Base-by-base conservation (phyloP, 2,888 invertebrate genomes). In the Colostygia pectinataria region DNA sequence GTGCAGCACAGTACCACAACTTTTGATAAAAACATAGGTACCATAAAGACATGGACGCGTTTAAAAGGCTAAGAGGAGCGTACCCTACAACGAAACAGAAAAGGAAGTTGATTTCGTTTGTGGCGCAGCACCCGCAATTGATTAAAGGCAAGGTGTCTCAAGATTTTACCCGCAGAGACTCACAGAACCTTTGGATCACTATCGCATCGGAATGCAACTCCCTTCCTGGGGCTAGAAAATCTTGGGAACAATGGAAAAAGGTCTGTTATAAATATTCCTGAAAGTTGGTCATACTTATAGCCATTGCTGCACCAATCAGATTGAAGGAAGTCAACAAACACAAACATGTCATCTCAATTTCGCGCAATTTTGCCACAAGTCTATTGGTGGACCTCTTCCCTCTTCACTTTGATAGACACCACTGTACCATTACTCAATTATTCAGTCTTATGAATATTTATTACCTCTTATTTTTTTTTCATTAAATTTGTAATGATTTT, bases 241-340 rank as follows among this genome's bases (percentile, higher is more conserved):
- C 83, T 53, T 89, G 89, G 89, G 75, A 75, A 31, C 87, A 87
- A 57, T 89, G 88, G 89, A 74, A 78, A 67, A 89, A 87, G 74
- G 89, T 88, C 6, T 13, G 34, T 18, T 37, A n/a, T n/a, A n/a
- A n/a, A n/a, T n/a, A n/a, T n/a, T n/a, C n/a, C n/a, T n/a, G n/a
- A n/a, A n/a, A n/a, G n/a, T n/a, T n/a, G n/a, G n/a, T n/a, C n/a
- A n/a, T n/a, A n/a, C n/a, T n/a, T n/a, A n/a, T n/a, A n/a, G n/a
- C n/a, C n/a, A n/a, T n/a, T n/a, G n/a, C n/a, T n/a, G n/a, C n/a
- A n/a, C n/a, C n/a, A n/a, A n/a, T n/a, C n/a, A n/a, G n/a, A n/a
- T n/a, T n/a, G n/a, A n/a, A n/a, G n/a, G n/a, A n/a, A n/a, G n/a
- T n/a, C n/a, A n/a, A n/a, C n/a, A n/a, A n/a, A n/a, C n/a, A n/a